A percentile compares a stretch with the other conserved stretches of the same genome.
phyloP scores from a whole-genome alignment of 1,140 invertebrate species.

The Telenomus remus region DNA sequence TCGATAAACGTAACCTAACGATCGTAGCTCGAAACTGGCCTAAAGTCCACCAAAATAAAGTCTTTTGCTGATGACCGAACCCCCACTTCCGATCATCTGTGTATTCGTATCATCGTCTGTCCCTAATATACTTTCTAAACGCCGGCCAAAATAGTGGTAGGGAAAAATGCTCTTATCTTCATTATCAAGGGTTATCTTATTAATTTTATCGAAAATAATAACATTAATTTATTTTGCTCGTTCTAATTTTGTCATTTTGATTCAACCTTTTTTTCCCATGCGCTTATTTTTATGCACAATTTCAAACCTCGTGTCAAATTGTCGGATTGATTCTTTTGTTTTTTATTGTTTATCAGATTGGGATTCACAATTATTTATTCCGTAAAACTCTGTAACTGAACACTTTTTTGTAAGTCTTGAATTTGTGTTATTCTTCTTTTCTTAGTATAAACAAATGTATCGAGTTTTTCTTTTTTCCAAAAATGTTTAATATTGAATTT shows the following conservation, averaged over 20 bases:
- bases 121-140: slow-evolving; percentile 21
- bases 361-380: no score
- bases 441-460: no score
- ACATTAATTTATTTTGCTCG: neutral
- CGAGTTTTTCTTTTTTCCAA: no score
- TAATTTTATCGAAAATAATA: slow-evolving; percentile 10
- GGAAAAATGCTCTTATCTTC: slow-evolving; percentile 14
- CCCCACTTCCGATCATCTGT: slow-evolving; percentile 12
- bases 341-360: no score
- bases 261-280: neutral
- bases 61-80: slow-evolving; percentile 21
- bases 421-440: no score
- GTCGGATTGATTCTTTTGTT: no score
- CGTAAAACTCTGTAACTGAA: no score
- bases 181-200: slow-evolving; percentile 22
- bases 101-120: slow-evolving; percentile 4
- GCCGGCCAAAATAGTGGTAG: slow-evolving; percentile 14
- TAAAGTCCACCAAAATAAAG: slow-evolving; percentile 20
- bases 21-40: slow-evolving; percentile 23
- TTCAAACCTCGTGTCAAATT: no score
- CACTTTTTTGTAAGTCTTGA: no score
- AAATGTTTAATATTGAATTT: no score
- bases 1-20: slow-evolving; percentile 9
- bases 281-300: neutral
- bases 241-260: neutral